These are phyloP conservation scores for Phoenicopterus ruber DNA, from an alignment of 2,113 vertebrate genomes.

Conservation along the genomic window DNA sequence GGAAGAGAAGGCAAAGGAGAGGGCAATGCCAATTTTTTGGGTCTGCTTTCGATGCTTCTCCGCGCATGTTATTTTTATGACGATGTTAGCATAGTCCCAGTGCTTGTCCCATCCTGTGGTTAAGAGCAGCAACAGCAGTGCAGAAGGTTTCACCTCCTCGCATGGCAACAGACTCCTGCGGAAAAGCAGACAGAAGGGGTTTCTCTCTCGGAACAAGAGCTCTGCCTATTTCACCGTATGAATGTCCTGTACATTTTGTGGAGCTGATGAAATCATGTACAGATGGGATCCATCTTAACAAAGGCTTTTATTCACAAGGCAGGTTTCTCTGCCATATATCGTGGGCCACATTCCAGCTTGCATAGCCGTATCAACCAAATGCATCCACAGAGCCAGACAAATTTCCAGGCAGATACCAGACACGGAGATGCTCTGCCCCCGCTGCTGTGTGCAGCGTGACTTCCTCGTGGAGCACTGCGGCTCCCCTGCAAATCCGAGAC, in stretches of 20 bases:
- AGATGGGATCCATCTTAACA: conserved; percentile 44
- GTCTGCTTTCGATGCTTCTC: not conserved
- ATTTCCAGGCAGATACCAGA: not conserved
- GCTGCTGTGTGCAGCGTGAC: not conserved
- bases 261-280: conserved; percentile 31
- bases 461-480: not conserved
- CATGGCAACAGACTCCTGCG: not conserved
- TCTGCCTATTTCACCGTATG: conserved; percentile 31
- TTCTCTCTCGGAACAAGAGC: conserved; percentile 16
- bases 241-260: conserved; percentile 8
- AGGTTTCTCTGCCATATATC: not conserved
- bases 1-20: not conserved
- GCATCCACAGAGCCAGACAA: not conserved
- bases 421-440: not conserved
- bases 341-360: not conserved
- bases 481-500: not conserved
- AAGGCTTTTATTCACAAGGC: conserved; percentile 31
- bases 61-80: not conserved
- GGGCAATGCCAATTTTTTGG: not conserved
- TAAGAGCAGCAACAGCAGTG: not conserved
- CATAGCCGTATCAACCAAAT: not conserved
- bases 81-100: not conserved
- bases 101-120: not conserved
- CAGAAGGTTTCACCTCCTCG: conserved; percentile 9
- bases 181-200: conserved; percentile 46